A percentile compares a stretch with the other conserved stretches of the same genome.
phyloP scores from a whole-genome alignment of 2,113 vertebrate species.

The Cheirogaleus medius region DNA sequence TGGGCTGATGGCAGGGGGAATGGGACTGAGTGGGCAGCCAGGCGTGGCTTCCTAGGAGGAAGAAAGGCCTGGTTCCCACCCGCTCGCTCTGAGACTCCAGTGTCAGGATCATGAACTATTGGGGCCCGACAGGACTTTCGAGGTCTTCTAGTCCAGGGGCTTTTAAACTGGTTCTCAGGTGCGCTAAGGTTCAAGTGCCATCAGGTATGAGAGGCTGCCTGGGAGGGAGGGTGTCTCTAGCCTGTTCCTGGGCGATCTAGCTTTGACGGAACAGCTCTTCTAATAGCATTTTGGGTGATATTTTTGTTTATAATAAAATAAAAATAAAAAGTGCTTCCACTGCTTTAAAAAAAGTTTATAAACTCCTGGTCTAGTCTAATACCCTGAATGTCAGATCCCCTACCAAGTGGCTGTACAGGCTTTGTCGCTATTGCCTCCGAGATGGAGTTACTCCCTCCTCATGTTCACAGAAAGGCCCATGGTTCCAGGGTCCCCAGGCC shows the following conservation, averaged over 20 bases:
- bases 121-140: neutral
- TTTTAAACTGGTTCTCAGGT: neutral
- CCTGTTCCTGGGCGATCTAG: neutral
- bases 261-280: neutral
- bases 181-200: neutral
- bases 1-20: neutral
- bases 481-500: neutral
- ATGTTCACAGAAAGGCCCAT: neutral
- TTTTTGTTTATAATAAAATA: neutral
- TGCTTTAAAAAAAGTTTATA: neutral
- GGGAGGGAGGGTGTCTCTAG: neutral
- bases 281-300: neutral
- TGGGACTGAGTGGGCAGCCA: neutral
- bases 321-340: neutral
- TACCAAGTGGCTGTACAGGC: neutral
- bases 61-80: neutral
- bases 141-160: neutral
- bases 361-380: neutral
- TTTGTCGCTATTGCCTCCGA: neutral
- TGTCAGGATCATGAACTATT: fast-evolving
- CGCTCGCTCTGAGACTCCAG: neutral
- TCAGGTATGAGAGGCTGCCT: neutral
- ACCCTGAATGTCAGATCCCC: neutral
- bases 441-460: too few species aligned
- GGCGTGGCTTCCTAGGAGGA: neutral